Conservation (phyloP, 2,888 invertebrate species). For the Palloptera scutellata region DNA sequence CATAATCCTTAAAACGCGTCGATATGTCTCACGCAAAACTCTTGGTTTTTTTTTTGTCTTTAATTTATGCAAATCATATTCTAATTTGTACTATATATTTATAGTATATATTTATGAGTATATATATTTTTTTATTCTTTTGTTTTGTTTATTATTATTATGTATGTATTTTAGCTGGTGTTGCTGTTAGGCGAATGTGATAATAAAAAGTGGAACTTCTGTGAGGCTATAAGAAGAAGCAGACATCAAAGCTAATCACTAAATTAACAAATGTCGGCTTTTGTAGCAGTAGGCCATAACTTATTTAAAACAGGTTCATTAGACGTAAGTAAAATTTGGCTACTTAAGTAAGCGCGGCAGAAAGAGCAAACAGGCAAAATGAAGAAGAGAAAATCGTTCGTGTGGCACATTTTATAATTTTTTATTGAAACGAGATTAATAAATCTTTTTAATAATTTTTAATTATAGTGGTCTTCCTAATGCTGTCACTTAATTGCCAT, state of each 20-base stretch:
- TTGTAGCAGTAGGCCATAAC: background rate
- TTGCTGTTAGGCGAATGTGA: background rate
- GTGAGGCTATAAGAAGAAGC: no score
- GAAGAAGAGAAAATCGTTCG: background rate
- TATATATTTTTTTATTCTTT: background rate
- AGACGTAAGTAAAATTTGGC: background rate
- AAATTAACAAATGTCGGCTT: constrained; percentile 2
- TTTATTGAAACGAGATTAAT: background rate
- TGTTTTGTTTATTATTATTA: background rate
- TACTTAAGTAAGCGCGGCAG: no score
- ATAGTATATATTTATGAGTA: background rate
- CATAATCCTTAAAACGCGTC: constrained; percentile 10
- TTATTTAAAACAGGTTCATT: background rate
- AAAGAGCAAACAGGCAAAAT: no score
- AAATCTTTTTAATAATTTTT: background rate
- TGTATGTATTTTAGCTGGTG: background rate
- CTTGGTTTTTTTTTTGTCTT: background rate
- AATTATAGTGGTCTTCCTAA: background rate
- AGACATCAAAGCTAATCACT: no score
- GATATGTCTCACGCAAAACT: background rate
- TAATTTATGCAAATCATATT: constrained; percentile 3
- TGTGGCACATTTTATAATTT: background rate
- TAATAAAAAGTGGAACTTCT: no score
- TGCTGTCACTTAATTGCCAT: background rate
- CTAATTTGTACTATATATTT: background rate